A percentile compares a stretch with the other conserved stretches of the same genome.
Evolutionary conservation across 2,113 vertebrate genomes (phyloP).

Genomic region (Oreotrochilus melanogaster): DNA sequence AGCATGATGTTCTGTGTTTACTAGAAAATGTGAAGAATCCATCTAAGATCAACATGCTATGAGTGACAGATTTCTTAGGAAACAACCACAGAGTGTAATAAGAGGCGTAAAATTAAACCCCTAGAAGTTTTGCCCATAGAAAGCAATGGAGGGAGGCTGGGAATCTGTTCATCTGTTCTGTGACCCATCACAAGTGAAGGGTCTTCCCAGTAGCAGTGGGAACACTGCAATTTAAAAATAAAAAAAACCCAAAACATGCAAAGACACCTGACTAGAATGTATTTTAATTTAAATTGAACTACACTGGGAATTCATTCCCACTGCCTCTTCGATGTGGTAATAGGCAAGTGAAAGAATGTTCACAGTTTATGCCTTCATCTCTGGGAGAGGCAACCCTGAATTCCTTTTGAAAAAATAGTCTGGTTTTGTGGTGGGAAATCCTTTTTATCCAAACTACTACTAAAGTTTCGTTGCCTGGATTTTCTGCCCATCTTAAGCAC

Average conservation of each 20-base stretch:
- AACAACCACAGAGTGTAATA: background rate
- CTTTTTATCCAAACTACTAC: background rate
- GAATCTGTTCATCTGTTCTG: background rate
- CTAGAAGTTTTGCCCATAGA: constrained; percentile 21
- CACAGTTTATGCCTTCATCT: constrained; percentile 31
- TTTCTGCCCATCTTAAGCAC: background rate
- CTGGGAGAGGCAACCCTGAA: constrained; percentile 14
- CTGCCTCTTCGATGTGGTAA: constrained; percentile 30
- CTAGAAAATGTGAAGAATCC: constrained; percentile 27
- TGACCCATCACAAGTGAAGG: background rate
- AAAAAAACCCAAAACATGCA: background rate
- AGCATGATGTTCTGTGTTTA: background rate
- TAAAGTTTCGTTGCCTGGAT: background rate
- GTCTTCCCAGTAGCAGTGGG: constrained; percentile 57
- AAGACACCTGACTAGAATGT: constrained; percentile 2
- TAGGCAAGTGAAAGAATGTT: constrained; percentile 43
- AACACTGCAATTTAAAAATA: constrained; percentile 41
- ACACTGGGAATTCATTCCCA: background rate
- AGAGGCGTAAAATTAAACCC: background rate
- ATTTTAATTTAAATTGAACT: background rate
- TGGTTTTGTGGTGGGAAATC: background rate
- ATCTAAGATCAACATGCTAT: constrained; percentile 6
- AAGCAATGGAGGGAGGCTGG: constrained; percentile 1
- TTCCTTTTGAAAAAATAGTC: background rate
- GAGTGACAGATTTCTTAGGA: constrained; percentile 26